Conservation (phyloP, 1,140 invertebrate species). For the Trachelipus rathkii region DNA sequence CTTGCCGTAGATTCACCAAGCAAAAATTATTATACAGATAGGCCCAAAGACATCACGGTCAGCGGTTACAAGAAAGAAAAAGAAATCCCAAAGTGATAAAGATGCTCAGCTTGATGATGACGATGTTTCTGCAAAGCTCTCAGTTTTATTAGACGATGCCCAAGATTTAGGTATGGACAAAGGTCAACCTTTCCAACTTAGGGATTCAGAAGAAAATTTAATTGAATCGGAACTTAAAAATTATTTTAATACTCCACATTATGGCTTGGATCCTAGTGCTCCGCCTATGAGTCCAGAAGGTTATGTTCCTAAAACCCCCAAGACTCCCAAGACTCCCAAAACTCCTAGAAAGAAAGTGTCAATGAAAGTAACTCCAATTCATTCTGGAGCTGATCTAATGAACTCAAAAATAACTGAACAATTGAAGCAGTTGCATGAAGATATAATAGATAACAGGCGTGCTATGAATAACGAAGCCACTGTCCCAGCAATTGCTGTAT, state of each 20-base stretch:
- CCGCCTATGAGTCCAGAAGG: background rate
- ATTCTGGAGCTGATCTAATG: background rate
- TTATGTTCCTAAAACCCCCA: background rate
- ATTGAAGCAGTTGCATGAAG: background rate
- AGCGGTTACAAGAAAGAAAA: background rate
- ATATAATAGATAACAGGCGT: background rate
- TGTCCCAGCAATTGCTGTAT: background rate
- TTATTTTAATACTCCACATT: background rate
- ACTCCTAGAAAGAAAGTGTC: background rate
- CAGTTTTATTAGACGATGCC: background rate
- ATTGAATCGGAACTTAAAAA: conserved; percentile 3
- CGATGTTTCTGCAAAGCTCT: background rate
- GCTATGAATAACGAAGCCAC: background rate
- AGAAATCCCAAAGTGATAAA: background rate
- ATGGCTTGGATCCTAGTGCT: background rate
- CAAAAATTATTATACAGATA: background rate
- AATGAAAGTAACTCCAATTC: background rate
- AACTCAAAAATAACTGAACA: background rate
- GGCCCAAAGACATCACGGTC: background rate
- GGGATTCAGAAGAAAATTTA: background rate
- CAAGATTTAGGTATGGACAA: background rate
- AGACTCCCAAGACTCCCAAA: no score
- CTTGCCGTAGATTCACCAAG: conserved; percentile 18
- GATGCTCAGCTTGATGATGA: background rate
- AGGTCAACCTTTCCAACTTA: background rate